Percentiles rank a stretch among this genome's conserved stretches.
These are phyloP conservation scores for Sminthurides bifidus DNA, from an alignment of 1,140 invertebrate genomes.

Conservation along the genomic window DNA sequence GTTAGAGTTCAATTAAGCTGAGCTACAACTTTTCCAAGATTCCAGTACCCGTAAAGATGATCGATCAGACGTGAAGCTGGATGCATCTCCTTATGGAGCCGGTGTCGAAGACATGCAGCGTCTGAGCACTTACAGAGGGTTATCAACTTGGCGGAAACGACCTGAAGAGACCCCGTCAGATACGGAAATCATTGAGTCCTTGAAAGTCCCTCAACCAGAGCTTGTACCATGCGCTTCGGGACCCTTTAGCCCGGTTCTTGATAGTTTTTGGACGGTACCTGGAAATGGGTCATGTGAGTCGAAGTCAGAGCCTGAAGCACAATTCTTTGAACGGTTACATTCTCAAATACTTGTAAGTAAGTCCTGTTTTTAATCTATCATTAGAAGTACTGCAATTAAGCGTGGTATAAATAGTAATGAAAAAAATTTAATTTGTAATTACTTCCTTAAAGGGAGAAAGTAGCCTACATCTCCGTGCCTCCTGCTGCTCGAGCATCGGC, in stretches of 20 bases:
- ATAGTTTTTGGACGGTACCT: slow-evolving; percentile 13
- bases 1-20: no score
- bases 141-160: not conserved
- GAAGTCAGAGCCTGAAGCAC: not conserved
- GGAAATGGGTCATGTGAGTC: not conserved
- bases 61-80: no score
- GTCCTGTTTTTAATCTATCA: no score
- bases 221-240: not conserved
- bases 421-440: not conserved
- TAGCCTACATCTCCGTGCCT: not conserved
- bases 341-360: not conserved
- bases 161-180: not conserved
- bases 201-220: slow-evolving; percentile 9
- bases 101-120: no score
- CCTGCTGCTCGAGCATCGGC: not conserved
- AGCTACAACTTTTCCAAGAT: no score
- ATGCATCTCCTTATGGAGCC: no score
- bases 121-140: no score
- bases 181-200: slow-evolving; percentile 1
- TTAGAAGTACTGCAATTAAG: no score
- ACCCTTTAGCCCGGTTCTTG: slow-evolving; percentile 13
- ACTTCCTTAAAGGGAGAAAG: not conserved
- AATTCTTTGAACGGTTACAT: slow-evolving; percentile 9
- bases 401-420: no score
- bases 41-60: no score